Conservation (phyloP, 2,797 vertebrate species). For the Pseudochromis fuscus region DNA sequence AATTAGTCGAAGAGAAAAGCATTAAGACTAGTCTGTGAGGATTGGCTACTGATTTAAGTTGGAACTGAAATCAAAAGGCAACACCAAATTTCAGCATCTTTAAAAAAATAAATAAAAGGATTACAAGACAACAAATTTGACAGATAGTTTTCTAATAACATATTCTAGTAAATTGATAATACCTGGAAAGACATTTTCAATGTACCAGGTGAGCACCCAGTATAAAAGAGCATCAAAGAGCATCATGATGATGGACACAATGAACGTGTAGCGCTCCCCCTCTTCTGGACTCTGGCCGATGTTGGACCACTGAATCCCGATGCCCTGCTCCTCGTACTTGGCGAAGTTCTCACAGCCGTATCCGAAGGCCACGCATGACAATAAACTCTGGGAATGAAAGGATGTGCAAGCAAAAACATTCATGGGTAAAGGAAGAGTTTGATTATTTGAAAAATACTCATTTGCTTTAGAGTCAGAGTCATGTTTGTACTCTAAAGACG, state of each 20-base stretch:
- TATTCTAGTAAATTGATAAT: too few species aligned
- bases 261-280: slow-evolving; percentile 89
- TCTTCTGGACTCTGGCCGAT: slow-evolving; percentile 89
- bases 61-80: background rate
- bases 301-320: slow-evolving; percentile 96
- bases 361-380: slow-evolving; percentile 96
- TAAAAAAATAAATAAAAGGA: background rate
- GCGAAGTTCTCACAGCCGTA: slow-evolving; percentile 95
- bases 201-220: slow-evolving; percentile 96
- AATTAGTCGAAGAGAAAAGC: slow-evolving; percentile 50
- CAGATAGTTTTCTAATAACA: too few species aligned
- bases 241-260: slow-evolving; percentile 93
- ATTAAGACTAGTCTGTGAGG: slow-evolving; percentile 17
- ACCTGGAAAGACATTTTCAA: slow-evolving; percentile 98
- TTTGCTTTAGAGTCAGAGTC: background rate
- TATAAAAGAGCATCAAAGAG: slow-evolving; percentile 90
- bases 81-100: background rate
- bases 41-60: background rate
- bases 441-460: background rate
- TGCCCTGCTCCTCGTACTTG: slow-evolving; percentile 94
- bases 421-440: background rate
- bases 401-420: background rate
- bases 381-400: slow-evolving; percentile 87
- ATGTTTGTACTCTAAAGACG: background rate
- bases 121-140: background rate